Evolutionary conservation across 1,140 invertebrate species (phyloP).

Genomic region (Plodia interpunctella): DNA sequence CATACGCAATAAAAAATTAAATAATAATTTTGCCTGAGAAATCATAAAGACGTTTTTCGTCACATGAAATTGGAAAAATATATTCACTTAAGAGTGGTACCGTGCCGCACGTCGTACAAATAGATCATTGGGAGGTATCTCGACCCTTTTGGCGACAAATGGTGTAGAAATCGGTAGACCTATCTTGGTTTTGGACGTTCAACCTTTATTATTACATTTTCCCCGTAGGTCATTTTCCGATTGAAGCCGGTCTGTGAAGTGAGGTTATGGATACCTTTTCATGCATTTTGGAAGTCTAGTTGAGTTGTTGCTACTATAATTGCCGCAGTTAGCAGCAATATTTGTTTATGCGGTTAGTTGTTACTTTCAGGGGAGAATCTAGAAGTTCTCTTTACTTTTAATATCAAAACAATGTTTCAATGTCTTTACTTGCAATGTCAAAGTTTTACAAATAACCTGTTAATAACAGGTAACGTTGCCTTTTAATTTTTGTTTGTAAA

Average conservation of each 20-base stretch:
- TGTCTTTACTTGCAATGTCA: too few species aligned
- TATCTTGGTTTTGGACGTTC: constrained; percentile 19
- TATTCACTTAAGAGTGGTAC: constrained; percentile 43
- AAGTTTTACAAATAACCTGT: too few species aligned
- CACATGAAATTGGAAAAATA: constrained; percentile 42
- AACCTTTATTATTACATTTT: constrained; percentile 20
- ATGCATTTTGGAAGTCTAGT: not conserved
- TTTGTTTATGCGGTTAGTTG: too few species aligned
- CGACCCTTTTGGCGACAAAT: constrained; percentile 36
- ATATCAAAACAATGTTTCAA: too few species aligned
- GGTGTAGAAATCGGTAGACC: constrained; percentile 29
- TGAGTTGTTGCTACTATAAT: too few species aligned
- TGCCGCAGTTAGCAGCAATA: too few species aligned
- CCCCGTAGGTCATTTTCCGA: constrained; percentile 11
- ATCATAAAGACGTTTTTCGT: not conserved
- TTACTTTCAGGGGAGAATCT: too few species aligned
- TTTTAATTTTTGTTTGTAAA: too few species aligned
- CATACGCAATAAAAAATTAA: too few species aligned
- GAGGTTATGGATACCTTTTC: not conserved
- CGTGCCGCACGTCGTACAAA: constrained; percentile 26
- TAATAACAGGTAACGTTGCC: too few species aligned
- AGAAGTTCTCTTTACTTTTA: too few species aligned
- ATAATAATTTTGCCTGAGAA: too few species aligned
- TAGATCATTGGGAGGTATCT: constrained; percentile 35
- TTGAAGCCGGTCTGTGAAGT: not conserved